phyloP scores from a whole-genome alignment of 1,140 invertebrate species.

The Scylla paramamosain region DNA sequence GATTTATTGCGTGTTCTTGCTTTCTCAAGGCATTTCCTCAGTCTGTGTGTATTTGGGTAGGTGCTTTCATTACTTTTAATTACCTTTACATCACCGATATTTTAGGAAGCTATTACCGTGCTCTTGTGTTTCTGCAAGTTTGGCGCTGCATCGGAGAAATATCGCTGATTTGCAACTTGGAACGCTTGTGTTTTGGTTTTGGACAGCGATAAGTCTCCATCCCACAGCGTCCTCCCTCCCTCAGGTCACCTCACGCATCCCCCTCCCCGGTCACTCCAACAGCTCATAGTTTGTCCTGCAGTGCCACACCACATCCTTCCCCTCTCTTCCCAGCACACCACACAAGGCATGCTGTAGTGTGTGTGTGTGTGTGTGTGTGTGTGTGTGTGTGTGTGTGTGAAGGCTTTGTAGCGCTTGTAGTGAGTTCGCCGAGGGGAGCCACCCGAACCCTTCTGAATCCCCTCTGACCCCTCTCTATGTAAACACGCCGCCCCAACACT shows the following conservation, averaged over 20 bases:
- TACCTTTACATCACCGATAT: no score
- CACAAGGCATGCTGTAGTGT: neutral
- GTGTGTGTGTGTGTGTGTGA: constrained; percentile 20
- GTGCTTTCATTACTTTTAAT: no score
- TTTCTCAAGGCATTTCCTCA: no score
- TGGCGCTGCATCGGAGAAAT: no score
- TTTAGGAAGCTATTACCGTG: no score
- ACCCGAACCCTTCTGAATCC: constrained; percentile 17
- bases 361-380: constrained; percentile 17
- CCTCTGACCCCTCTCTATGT: constrained; percentile 20
- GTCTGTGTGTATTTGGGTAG: no score
- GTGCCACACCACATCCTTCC: neutral
- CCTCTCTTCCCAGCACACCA: neutral
- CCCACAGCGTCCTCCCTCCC: neutral
- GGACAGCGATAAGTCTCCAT: neutral
- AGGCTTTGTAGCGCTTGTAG: neutral
- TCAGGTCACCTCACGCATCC: neutral
- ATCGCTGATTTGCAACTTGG: no score
- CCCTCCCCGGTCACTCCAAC: neutral
- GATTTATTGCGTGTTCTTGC: no score
- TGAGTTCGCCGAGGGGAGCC: neutral
- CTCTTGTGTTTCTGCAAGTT: no score
- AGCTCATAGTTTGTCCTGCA: neutral
- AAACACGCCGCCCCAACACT: neutral
- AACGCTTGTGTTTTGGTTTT: neutral